Conservation (phyloP, 2,888 invertebrate genomes). For the Epiblema foenella region DNA sequence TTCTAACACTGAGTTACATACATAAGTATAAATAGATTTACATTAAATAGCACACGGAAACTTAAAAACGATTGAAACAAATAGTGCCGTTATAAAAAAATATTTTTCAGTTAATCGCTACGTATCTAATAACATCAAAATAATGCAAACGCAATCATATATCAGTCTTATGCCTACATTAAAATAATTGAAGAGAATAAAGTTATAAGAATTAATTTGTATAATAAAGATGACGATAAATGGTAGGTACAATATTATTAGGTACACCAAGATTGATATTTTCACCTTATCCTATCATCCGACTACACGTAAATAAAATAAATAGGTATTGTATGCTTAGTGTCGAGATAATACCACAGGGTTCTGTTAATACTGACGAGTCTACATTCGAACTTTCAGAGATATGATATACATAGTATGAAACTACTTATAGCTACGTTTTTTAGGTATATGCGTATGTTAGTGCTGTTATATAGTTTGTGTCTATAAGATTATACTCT, state of each 20-base stretch:
- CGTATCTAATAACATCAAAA: conserved; percentile 51
- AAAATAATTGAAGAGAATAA: conserved; percentile 58
- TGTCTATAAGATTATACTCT: neutral
- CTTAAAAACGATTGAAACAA: conserved; percentile 55
- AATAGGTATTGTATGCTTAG: conserved; percentile 63
- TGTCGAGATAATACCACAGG: conserved; percentile 72
- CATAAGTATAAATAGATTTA: conserved; percentile 47
- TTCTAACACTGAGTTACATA: conserved; percentile 61
- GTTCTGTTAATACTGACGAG: conserved; percentile 80
- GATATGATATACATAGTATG: conserved; percentile 72
- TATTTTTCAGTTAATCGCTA: conserved; percentile 50
- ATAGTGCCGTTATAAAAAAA: conserved; percentile 72
- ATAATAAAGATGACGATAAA: conserved; percentile 55
- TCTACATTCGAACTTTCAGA: conserved; percentile 71
- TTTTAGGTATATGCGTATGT: neutral
- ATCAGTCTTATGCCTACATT: conserved; percentile 82
- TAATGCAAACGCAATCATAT: conserved; percentile 67
- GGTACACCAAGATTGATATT: conserved; percentile 66
- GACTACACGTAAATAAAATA: conserved; percentile 66
- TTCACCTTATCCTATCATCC: conserved; percentile 67
- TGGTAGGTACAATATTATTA: conserved; percentile 59
- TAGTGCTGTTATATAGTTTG: neutral
- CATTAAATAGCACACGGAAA: conserved; percentile 58
- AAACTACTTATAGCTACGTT: conserved; percentile 17
- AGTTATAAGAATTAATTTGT: conserved; percentile 50